These are phyloP conservation scores for Polylopha cassiicola DNA, from an alignment of 2,888 invertebrate species.

Conservation along the genomic window DNA sequence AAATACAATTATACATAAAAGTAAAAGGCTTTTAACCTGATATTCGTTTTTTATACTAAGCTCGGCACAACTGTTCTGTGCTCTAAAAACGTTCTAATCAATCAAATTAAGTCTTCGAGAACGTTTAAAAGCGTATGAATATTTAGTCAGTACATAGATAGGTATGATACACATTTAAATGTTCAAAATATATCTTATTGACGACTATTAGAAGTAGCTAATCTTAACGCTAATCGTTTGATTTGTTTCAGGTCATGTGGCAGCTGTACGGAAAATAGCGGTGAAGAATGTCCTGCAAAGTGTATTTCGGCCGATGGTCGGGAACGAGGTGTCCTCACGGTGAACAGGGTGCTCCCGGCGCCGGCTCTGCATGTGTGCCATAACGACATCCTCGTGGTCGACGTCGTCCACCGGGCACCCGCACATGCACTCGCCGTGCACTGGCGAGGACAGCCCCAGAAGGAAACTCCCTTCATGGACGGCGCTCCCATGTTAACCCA, in stretches of 20 bases:
- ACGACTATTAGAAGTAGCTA: neutral
- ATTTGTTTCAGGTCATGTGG: slow-evolving; percentile 76
- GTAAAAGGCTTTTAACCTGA: too few species aligned
- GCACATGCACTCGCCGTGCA: slow-evolving; percentile 85
- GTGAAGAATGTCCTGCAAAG: slow-evolving; percentile 76
- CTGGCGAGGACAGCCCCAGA: slow-evolving; percentile 86
- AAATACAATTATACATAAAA: too few species aligned
- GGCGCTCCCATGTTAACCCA: slow-evolving; percentile 87
- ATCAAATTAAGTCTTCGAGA: too few species aligned
- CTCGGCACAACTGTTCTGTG: too few species aligned
- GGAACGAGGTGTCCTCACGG: slow-evolving; percentile 79
- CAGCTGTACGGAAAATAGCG: slow-evolving; percentile 79
- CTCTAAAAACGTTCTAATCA: too few species aligned
- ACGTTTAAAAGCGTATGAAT: too few species aligned
- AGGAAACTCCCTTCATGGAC: slow-evolving; percentile 85
- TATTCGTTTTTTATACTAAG: too few species aligned
- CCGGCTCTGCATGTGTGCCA: slow-evolving; percentile 82
- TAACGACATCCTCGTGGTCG: slow-evolving; percentile 86
- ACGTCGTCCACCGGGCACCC: slow-evolving; percentile 84
- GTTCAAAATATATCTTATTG: too few species aligned
- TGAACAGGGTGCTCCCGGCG: slow-evolving; percentile 81
- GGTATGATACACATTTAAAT: too few species aligned
- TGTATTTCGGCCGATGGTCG: slow-evolving; percentile 82
- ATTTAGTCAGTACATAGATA: too few species aligned
- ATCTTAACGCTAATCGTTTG: neutral